Evolutionary conservation across 64 coral and sea anemone genomes (phyloP), one percentile per base, ranked within the genome.

Genomic region (Platygyra sinensis): DNA sequence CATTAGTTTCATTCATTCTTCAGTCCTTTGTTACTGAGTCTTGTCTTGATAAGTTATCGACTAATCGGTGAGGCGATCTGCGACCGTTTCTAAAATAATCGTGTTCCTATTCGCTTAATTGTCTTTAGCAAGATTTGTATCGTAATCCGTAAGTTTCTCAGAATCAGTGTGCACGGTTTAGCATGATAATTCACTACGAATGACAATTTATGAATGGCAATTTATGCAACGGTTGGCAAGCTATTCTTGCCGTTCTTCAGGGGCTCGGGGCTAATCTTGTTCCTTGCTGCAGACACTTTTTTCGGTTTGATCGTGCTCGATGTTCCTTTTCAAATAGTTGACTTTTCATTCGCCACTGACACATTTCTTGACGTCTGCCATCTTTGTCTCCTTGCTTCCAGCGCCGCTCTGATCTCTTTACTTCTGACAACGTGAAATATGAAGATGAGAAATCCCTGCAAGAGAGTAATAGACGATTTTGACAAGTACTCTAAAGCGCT

Each of bases 381-480:
- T 49, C 73, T 82, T 30, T 78, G 69, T 18, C 30, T 61, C 60
- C 38, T 86, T 75, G 71, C 33, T 19, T 74, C 72, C 24, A 86
- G 57, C 0, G 81, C 67, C 7, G 72, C 57, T 50, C 30, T 73
- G 33, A 86, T 92, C 78, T 92, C 90, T 76, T 74, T 74, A 54
- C 57, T 92, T 76, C 80, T 19, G 20, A 86, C 31, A 11, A 85
- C 67, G 54, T 92, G 90, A 24, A 92, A 78, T 50, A 77, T 10
- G 60, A 92, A 92, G 82, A 92, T 92, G 18, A 92, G 33, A 17
- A 92, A 86, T 64, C 90, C 90, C 90, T 92, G 33, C 8, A 24
- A 25, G 25, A 11, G 24, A 27, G 2, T 27, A 57, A 57, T 57
- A 57, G 12, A 57, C 54, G 15, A 46, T 46, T 46, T 46, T 46